A percentile compares a stretch with the other conserved stretches of the same genome.
Evolutionary conservation across 1,140 invertebrate species (phyloP).

Genomic region (Pseudomyrmex dendroicus): DNA sequence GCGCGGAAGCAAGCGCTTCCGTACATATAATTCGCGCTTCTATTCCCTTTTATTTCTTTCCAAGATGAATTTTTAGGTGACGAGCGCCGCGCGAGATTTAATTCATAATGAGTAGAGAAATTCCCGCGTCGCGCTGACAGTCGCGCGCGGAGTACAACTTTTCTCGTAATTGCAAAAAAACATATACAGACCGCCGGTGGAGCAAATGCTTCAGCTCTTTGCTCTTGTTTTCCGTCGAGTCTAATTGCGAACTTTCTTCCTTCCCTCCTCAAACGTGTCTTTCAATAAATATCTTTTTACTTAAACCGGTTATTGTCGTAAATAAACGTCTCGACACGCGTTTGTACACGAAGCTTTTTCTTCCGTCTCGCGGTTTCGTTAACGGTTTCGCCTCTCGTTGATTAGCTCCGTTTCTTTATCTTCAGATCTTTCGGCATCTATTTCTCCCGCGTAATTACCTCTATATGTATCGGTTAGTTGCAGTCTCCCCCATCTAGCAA

Average conservation of each 20-base stretch:
- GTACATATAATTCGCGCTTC: slow-evolving; percentile 20
- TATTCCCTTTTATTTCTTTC: slow-evolving; percentile 20
- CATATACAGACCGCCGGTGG: background rate
- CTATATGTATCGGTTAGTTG: slow-evolving; percentile 53
- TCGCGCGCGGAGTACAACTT: slow-evolving; percentile 12
- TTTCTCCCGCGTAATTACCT: slow-evolving; percentile 40
- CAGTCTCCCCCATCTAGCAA: slow-evolving; percentile 33
- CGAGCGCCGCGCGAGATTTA: slow-evolving; percentile 15
- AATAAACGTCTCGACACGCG: too few relatives aligned
- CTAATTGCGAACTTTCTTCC: slow-evolving; percentile 28
- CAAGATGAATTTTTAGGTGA: slow-evolving; percentile 30
- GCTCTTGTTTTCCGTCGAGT: background rate
- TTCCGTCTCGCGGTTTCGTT: slow-evolving; percentile 1
- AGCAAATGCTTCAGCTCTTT: slow-evolving; percentile 16
- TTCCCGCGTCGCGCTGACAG: background rate
- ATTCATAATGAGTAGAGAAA: slow-evolving; percentile 44
- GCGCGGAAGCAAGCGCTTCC: background rate
- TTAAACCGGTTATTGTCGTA: slow-evolving; percentile 9
- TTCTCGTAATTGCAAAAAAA: slow-evolving; percentile 36
- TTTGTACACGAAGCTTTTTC: background rate
- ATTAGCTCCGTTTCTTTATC: slow-evolving; percentile 26
- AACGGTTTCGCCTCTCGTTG: slow-evolving; percentile 2
- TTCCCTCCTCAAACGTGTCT: background rate
- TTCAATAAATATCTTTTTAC: background rate
- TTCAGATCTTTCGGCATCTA: slow-evolving; percentile 25